Percentiles rank a stretch among this genome's conserved stretches.
These are phyloP conservation scores for silkworm (Bombyx mori) DNA, from an alignment of 1,140 invertebrate genomes.

Conservation along the genomic window ASM3026992v2 NC_085111.1:7249001-7249500, in stretches of 20 bases:
- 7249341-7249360: slow-evolving; percentile 25
- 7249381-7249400: slow-evolving; percentile 39
- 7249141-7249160: slow-evolving; percentile 27
- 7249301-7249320: slow-evolving; percentile 51
- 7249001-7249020: too few relatives aligned
- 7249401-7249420: slow-evolving; percentile 31
- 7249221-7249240: slow-evolving; percentile 27
- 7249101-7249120: slow-evolving; percentile 19
- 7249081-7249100: slow-evolving; percentile 7
- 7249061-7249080: background rate
- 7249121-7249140: slow-evolving; percentile 21
- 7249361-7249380: slow-evolving; percentile 35
- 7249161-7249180: slow-evolving; percentile 28
- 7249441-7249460: too few relatives aligned
- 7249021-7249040: background rate
- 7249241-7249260: slow-evolving; percentile 42
- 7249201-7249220: slow-evolving; percentile 34
- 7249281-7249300: slow-evolving; percentile 64
- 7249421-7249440: background rate
- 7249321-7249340: slow-evolving; percentile 43
- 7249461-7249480: too few relatives aligned
- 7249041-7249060: background rate
- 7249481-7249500: too few relatives aligned
- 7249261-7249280: slow-evolving; percentile 62
- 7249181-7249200: slow-evolving; percentile 25